Conservation (phyloP, 1,140 invertebrate species). For the Drosophila elegans region DNA sequence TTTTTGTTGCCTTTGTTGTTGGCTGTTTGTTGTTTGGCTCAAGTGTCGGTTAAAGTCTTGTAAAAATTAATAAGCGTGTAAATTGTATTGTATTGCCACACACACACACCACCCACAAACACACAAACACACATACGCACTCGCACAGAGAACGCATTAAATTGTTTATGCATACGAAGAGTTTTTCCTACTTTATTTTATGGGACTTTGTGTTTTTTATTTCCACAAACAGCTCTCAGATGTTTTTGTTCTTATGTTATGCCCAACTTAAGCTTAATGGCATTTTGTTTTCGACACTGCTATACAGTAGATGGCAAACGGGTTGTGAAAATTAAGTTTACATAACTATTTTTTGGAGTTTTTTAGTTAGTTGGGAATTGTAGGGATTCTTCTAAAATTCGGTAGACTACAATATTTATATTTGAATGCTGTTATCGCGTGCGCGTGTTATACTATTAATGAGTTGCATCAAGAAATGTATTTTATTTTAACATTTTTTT, state of each 20-base stretch:
- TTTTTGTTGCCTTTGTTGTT: constrained; percentile 13
- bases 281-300: constrained; percentile 35
- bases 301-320: constrained; percentile 4
- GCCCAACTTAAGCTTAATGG: constrained; percentile 55
- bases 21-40: constrained; percentile 43
- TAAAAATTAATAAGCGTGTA: constrained; percentile 82
- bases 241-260: constrained; percentile 42
- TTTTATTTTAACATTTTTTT: too few relatives aligned
- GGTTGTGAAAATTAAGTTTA: neutral
- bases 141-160: constrained; percentile 15
- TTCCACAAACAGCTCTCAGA: constrained; percentile 37
- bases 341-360: too few relatives aligned
- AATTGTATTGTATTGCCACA: constrained; percentile 75
- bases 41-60: constrained; percentile 79
- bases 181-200: constrained; percentile 50
- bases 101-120: constrained; percentile 12
- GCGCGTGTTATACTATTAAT: too few relatives aligned
- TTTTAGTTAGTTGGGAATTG: too few relatives aligned
- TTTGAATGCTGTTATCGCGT: too few relatives aligned
- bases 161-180: constrained; percentile 69
- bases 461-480: too few relatives aligned
- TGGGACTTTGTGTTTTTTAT: constrained; percentile 46
- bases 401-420: too few relatives aligned
- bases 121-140: constrained; percentile 20
- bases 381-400: too few relatives aligned